Conservation (phyloP, 2,797 vertebrate genomes). For the Novumbra hubbsi region DNA sequence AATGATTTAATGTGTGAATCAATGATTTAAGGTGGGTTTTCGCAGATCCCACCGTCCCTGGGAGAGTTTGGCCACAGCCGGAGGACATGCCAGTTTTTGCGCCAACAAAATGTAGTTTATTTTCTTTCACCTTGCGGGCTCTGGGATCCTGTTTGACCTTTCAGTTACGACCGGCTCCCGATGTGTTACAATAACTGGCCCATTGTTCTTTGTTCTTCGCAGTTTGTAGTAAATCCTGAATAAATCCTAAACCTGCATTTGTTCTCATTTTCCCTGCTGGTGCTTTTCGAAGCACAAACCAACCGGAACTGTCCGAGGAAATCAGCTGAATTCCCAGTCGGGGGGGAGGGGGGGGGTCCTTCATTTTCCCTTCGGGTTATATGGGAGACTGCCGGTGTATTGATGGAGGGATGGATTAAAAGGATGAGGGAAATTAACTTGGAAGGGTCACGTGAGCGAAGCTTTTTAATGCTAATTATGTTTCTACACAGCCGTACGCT, state of each 20-base stretch:
- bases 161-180: too few species aligned
- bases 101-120: too few species aligned
- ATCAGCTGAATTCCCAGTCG: neutral
- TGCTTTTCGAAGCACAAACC: neutral
- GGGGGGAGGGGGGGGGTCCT: too few species aligned
- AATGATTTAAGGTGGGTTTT: too few species aligned
- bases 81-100: too few species aligned
- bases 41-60: too few species aligned
- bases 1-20: too few species aligned
- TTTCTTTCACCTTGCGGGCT: too few species aligned
- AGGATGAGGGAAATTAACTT: neutral
- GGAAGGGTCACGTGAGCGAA: neutral
- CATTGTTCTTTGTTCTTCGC: neutral
- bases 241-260: neutral
- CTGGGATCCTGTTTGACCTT: too few species aligned
- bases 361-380: neutral
- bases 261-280: neutral
- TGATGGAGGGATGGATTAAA: neutral
- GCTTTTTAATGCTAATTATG: neutral
- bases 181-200: neutral
- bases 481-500: neutral
- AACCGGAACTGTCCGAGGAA: neutral
- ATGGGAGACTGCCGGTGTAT: too few species aligned
- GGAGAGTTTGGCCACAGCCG: too few species aligned
- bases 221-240: neutral